phyloP scores from a whole-genome alignment of 2,113 vertebrate species.

The Rhynchomys soricoides region DNA sequence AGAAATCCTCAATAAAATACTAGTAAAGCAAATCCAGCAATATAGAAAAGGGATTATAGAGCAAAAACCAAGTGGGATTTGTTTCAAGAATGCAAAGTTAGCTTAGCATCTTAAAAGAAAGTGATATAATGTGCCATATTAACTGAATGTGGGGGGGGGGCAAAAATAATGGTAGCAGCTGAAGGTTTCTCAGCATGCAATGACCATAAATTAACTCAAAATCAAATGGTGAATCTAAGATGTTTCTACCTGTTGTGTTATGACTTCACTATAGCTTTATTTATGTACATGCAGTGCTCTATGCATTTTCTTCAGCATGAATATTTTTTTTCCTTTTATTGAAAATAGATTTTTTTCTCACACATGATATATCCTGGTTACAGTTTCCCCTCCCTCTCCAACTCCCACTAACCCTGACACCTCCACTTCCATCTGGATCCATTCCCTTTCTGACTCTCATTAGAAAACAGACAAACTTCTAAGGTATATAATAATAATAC shows the following conservation, averaged over 20 bases:
- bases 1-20: slow-evolving; percentile 55
- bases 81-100: slow-evolving; percentile 43
- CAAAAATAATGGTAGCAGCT: neutral
- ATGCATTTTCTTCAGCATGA: neutral
- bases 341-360: neutral
- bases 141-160: neutral
- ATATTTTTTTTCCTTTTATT: neutral
- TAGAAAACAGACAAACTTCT: neutral
- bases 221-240: neutral
- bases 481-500: neutral
- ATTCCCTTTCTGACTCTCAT: neutral
- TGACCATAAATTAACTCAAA: neutral
- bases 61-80: slow-evolving; percentile 6
- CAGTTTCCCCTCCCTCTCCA: neutral
- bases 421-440: neutral
- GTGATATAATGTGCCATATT: neutral
- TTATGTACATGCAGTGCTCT: neutral
- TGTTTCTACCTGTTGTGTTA: neutral
- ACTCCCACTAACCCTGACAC: neutral
- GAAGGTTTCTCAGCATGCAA: neutral
- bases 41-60: slow-evolving; percentile 48
- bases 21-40: slow-evolving; percentile 29
- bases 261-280: neutral
- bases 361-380: neutral
- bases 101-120: slow-evolving; percentile 46